A percentile compares a stretch with the other conserved stretches of the same genome.
Conservation (phyloP, 1,140 invertebrate species). For the Bombus superbus region DNA sequence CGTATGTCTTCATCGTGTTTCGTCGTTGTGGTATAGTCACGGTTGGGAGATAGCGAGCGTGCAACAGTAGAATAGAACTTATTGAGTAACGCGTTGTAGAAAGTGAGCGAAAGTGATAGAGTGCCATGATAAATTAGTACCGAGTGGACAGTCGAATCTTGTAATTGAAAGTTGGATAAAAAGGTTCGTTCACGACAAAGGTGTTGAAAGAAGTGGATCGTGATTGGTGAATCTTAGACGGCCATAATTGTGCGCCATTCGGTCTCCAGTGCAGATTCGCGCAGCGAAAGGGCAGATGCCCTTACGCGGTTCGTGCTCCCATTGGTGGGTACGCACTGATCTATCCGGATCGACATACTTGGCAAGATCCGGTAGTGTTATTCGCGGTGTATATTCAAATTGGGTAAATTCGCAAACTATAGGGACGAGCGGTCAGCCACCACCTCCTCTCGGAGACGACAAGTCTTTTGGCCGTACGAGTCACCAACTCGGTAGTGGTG, state of each 20-base stretch:
- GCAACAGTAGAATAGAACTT: conserved; percentile 25
- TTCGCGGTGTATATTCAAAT: not conserved
- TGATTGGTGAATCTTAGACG: conserved; percentile 39
- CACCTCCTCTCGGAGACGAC: conserved; percentile 17
- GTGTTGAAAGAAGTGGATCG: conserved; percentile 9
- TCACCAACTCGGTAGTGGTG: not conserved
- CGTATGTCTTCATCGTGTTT: conserved; percentile 9
- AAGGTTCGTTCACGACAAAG: not conserved
- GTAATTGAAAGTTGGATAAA: not conserved
- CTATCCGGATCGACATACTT: conserved; percentile 47
- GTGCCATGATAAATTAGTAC: conserved; percentile 30
- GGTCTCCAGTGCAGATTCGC: conserved; percentile 28
- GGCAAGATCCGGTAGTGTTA: conserved; percentile 33
- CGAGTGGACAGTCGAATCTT: not conserved
- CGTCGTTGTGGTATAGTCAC: conserved; percentile 29
- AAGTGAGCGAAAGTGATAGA: conserved; percentile 51
- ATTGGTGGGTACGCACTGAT: conserved; percentile 47
- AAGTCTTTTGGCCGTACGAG: not conserved
- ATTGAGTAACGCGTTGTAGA: conserved; percentile 38
- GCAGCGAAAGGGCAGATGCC: conserved; percentile 55
- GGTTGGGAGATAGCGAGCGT: conserved; percentile 11
- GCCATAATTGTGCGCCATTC: conserved; percentile 56
- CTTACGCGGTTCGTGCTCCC: conserved; percentile 41
- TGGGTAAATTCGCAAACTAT: conserved; percentile 9
- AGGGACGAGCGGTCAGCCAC: conserved; percentile 35